Conservation (phyloP, 2,797 vertebrate species). For the Neostethus bicornis region DNA sequence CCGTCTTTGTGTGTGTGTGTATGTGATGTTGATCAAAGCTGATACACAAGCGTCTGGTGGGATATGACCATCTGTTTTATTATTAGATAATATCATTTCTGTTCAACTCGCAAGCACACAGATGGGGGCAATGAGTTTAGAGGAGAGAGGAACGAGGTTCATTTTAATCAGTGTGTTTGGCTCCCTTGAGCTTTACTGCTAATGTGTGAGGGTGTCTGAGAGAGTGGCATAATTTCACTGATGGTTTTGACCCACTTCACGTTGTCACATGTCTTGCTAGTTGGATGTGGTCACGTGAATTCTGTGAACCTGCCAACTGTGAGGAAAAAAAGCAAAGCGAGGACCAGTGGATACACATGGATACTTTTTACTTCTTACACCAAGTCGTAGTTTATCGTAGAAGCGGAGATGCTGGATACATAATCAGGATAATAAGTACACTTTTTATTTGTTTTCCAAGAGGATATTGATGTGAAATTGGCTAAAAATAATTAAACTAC, state of each 20-base stretch:
- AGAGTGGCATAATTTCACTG: conserved; percentile 62
- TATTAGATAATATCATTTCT: conserved; percentile 48
- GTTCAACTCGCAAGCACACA: conserved; percentile 23
- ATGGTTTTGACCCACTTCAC: conserved; percentile 73
- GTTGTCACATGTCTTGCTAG: conserved; percentile 55
- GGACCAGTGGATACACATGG: conserved; percentile 41
- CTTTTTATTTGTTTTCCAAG: rapidly evolving
- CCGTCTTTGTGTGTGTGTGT: conserved; percentile 21
- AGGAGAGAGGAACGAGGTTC: conserved; percentile 25
- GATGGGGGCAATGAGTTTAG: conserved; percentile 31
- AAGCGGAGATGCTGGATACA: neutral
- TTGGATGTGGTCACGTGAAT: conserved; percentile 52
- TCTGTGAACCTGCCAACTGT: conserved; percentile 28
- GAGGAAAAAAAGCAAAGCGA: conserved; percentile 20
- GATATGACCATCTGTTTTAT: conserved; percentile 57
- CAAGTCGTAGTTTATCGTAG: conserved; percentile 26
- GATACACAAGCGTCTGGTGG: conserved; percentile 43
- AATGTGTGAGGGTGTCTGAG: conserved; percentile 12
- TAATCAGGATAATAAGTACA: conserved; percentile 2
- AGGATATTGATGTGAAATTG: too few species aligned
- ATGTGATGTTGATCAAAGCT: conserved; percentile 57
- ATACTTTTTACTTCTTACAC: conserved; percentile 31
- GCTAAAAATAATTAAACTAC: too few species aligned
- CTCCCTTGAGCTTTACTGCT: conserved; percentile 51
- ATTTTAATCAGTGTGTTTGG: conserved; percentile 50